These are phyloP conservation scores for Agrotis exclamationis DNA, from an alignment of 2,888 invertebrate species.

Conservation along the genomic window DNA sequence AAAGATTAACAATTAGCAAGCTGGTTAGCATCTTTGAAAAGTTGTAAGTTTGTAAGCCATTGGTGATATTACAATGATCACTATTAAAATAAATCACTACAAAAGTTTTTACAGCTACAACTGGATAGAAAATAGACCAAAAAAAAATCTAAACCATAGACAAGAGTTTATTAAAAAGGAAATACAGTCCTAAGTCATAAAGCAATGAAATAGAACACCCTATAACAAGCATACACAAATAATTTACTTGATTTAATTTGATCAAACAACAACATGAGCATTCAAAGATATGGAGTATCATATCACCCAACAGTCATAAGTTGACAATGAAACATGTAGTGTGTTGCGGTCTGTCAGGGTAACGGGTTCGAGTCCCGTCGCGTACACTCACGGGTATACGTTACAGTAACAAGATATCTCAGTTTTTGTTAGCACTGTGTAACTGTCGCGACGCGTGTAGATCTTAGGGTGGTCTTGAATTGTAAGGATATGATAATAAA, in stretches of 20 bases:
- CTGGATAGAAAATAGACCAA: background rate
- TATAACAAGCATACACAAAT: background rate
- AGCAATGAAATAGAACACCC: background rate
- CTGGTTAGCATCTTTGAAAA: too few species aligned
- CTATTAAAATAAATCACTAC: too few species aligned
- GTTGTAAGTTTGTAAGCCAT: too few species aligned
- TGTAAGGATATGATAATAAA: slow-evolving; percentile 1
- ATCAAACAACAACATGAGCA: background rate
- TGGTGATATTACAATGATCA: background rate
- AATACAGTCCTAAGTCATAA: too few species aligned
- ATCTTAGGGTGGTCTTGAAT: slow-evolving; percentile 42
- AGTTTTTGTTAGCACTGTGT: slow-evolving; percentile 58
- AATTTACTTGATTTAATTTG: background rate
- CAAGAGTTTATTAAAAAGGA: background rate
- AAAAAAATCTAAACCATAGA: background rate
- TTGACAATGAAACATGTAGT: slow-evolving; percentile 37
- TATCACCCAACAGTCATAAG: slow-evolving; percentile 22
- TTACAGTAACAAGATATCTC: slow-evolving; percentile 69
- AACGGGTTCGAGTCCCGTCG: slow-evolving; percentile 70
- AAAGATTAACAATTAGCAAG: too few species aligned
- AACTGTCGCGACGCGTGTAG: slow-evolving; percentile 28
- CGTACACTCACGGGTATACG: slow-evolving; percentile 71
- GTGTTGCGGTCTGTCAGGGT: slow-evolving; percentile 60
- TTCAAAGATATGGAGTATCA: slow-evolving; percentile 10
- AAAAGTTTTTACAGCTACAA: too few species aligned